These are phyloP conservation scores for Napeogenes sylphis DNA, from an alignment of 2,888 invertebrate genomes.

Conservation along the genomic window DNA sequence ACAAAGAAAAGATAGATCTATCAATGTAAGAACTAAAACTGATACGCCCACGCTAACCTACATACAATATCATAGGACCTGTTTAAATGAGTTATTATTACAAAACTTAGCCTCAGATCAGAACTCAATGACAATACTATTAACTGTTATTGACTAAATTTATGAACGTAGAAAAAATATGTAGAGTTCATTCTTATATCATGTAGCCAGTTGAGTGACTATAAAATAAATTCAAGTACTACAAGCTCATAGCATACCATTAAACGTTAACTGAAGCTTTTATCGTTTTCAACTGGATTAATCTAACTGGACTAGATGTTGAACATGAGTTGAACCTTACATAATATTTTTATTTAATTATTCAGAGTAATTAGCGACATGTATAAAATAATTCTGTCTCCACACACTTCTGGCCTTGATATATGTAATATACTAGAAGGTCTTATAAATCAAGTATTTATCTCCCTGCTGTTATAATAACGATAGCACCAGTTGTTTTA, in stretches of 20 bases:
- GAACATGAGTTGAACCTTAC: too few species aligned
- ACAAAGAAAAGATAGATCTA: not conserved
- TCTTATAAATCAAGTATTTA: conserved; percentile 2
- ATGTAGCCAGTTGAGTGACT: too few species aligned
- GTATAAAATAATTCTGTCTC: not conserved
- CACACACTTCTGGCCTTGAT: not conserved
- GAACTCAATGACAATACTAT: conserved; percentile 10
- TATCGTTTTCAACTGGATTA: too few species aligned
- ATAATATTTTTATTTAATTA: not conserved
- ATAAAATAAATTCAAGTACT: not conserved
- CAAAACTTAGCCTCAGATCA: conserved; percentile 15
- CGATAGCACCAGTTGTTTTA: not conserved
- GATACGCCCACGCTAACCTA: conserved; percentile 20
- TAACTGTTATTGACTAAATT: not conserved
- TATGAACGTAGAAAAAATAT: too few species aligned
- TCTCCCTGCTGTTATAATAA: not conserved
- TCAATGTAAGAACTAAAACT: not conserved
- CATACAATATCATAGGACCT: conserved; percentile 21
- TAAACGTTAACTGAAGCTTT: too few species aligned
- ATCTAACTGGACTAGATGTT: too few species aligned
- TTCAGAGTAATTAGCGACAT: not conserved
- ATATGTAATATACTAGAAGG: not conserved
- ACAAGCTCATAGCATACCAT: conserved; percentile 11
- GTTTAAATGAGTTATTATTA: conserved; percentile 16
- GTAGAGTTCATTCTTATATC: too few species aligned